phyloP scores from a whole-genome alignment of 2,113 vertebrate species.

The Bostrychus sinensis region DNA sequence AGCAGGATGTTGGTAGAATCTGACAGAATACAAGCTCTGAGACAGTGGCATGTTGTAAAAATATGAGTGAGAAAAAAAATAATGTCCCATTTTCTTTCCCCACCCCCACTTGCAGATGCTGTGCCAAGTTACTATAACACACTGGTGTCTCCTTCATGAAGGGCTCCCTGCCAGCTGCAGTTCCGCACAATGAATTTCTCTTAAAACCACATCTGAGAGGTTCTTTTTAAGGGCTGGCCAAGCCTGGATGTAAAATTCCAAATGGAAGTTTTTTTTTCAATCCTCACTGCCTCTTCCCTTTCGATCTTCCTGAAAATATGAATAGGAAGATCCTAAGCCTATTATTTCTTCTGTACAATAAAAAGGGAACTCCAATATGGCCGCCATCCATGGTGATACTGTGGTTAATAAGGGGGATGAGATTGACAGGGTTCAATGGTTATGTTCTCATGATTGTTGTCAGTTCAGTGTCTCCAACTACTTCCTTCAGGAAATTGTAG shows the following conservation, averaged over 20 bases:
- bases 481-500: constrained; percentile 44
- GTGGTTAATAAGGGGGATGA: constrained; percentile 24
- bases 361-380: constrained; percentile 71
- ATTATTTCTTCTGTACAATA: constrained; percentile 77
- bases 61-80: constrained; percentile 28
- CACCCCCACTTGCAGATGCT: constrained; percentile 37
- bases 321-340: constrained; percentile 80
- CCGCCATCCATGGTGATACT: constrained; percentile 39
- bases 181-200: constrained; percentile 77
- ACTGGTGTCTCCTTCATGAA: constrained; percentile 62
- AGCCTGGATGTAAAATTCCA: constrained; percentile 71
- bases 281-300: constrained; percentile 55
- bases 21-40: constrained; percentile 46
- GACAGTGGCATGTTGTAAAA: constrained; percentile 36
- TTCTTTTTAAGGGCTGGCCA: constrained; percentile 64
- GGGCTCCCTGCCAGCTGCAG: constrained; percentile 71
- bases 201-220: constrained; percentile 78
- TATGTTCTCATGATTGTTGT: constrained; percentile 54
- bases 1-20: constrained; percentile 37
- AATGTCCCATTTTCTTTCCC: constrained; percentile 51
- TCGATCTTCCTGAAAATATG: constrained; percentile 70
- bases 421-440: constrained; percentile 35
- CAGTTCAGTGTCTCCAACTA: constrained; percentile 40
- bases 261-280: constrained; percentile 73
- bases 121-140: constrained; percentile 65